Conservation (phyloP, 2,888 invertebrate genomes). For the Eucera pruinosa region DNA sequence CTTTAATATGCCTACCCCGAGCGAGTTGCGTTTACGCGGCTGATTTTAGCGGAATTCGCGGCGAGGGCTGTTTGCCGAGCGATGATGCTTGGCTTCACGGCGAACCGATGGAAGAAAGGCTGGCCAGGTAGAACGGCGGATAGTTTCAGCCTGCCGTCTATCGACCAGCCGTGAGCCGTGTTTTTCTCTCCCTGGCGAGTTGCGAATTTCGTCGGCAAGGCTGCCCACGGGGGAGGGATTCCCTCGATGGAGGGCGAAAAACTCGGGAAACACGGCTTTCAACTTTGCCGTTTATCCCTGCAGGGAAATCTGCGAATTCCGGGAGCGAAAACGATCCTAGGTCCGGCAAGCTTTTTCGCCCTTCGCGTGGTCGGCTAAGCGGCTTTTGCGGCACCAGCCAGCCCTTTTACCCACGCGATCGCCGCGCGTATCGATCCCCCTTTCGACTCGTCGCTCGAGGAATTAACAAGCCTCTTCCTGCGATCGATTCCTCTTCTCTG, state of each 20-base stretch:
- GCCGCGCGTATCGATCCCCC: slow-evolving; percentile 1
- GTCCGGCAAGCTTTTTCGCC: not conserved
- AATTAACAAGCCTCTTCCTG: slow-evolving; percentile 6
- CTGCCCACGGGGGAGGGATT: slow-evolving; percentile 5
- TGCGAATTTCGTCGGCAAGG: not conserved
- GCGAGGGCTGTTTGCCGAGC: not conserved
- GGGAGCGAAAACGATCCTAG: slow-evolving; percentile 27
- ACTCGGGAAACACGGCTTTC: slow-evolving; percentile 57
- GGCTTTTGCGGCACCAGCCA: slow-evolving; percentile 31
- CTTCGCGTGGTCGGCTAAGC: slow-evolving; percentile 25
- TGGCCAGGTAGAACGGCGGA: no score
- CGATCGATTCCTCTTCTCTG: no score
- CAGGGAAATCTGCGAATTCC: slow-evolving; percentile 47
- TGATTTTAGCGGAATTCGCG: not conserved
- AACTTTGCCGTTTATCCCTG: slow-evolving; percentile 41
- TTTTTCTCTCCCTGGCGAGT: not conserved
- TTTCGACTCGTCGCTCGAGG: not conserved
- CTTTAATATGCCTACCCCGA: slow-evolving; percentile 3
- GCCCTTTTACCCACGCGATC: slow-evolving; percentile 4
- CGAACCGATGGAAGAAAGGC: not conserved
- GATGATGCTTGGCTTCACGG: no score
- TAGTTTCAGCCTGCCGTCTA: no score
- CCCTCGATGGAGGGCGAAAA: slow-evolving; percentile 62
- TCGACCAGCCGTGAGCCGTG: no score
- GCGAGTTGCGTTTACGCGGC: no score